Evolutionary conservation across 2,888 invertebrate genomes (phyloP).

Genomic region (Leptogaster cylindrica): DNA sequence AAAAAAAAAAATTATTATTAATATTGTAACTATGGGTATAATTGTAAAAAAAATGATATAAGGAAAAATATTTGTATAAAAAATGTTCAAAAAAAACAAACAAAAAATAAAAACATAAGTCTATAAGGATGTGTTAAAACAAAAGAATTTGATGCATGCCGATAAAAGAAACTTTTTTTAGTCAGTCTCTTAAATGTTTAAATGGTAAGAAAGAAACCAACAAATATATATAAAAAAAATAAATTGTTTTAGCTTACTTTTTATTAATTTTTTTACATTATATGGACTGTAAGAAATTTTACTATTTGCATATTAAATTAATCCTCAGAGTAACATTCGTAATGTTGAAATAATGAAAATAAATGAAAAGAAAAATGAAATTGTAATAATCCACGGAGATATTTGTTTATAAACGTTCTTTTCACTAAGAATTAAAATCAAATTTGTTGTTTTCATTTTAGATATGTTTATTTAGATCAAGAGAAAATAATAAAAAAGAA

Average conservation of each 20-base stretch:
- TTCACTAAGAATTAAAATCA: conserved; percentile 36
- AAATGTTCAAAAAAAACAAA: conserved; percentile 34
- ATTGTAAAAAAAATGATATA: conserved; percentile 34
- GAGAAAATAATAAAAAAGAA: background rate
- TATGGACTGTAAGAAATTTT: conserved; percentile 26
- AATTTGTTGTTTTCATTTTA: conserved; percentile 37
- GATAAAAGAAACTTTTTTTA: conserved; percentile 36
- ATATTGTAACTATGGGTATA: conserved; percentile 33
- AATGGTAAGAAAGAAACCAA: conserved; percentile 29
- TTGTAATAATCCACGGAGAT: background rate
- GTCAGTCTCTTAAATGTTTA: conserved; percentile 38
- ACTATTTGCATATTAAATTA: conserved; percentile 34
- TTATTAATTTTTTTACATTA: conserved; percentile 29
- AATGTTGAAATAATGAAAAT: conserved; percentile 24
- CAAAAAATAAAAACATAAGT: conserved; percentile 32
- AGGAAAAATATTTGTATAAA: conserved; percentile 40
- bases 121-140: conserved; percentile 32
- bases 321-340: conserved; percentile 37
- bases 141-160: conserved; percentile 38
- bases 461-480: conserved; percentile 17
- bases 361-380: conserved; percentile 12
- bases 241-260: conserved; percentile 37
- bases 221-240: conserved; percentile 10
- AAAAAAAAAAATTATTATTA: conserved; percentile 26
- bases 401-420: conserved; percentile 32